Base-by-base conservation (phyloP, 2,888 invertebrate species). In the Arctia plantaginis region DNA sequence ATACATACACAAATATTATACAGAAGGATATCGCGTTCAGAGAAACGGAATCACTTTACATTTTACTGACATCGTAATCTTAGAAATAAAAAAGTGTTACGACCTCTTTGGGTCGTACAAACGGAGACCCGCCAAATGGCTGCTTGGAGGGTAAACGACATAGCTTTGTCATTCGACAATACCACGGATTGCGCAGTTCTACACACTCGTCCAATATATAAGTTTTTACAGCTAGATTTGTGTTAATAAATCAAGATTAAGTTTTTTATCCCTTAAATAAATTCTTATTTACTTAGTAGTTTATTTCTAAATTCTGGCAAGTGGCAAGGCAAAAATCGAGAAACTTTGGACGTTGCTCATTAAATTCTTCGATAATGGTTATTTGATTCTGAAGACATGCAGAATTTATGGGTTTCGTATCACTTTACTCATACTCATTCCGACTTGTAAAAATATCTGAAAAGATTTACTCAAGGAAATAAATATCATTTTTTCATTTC, bases 61-160 rank as follows among this genome's bases (percentile, higher is more conserved):
- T 91, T 93, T 91, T 90, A 90, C 90, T 87, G 85, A 85, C 85
- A 81, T 87, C 89, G 90, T 93, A 91, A 93, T 92, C 90, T 89
- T 84, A 83, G 81, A 80, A 90, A 91, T 91, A 91, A 91, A 92
- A 90, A 91, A 87, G 86, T 88, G 86, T 89, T 88, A 87, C 86
- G 88, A 86, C 87, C 87, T 88, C 82, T 55, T 78, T 79, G 81
- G 86, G 75, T 62, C 75, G 69, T 72, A 65, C 66, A 59, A 71
- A 64, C 44, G 71, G 44, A 69, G 87, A 83, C 83, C 85, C 87
- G 80, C 77, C 78, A 85, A 90, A 89, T 89, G 88, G 88, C 85
- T 84, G 78, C 76, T 79, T 71, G 82, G 75, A 76, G 75, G 80
- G 68, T 86, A 90, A 92, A 91, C 88, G 91, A 89, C 87, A 81